Base-by-base conservation (phyloP, 2,888 invertebrate genomes). In the Eupithecia tripunctaria region DNA sequence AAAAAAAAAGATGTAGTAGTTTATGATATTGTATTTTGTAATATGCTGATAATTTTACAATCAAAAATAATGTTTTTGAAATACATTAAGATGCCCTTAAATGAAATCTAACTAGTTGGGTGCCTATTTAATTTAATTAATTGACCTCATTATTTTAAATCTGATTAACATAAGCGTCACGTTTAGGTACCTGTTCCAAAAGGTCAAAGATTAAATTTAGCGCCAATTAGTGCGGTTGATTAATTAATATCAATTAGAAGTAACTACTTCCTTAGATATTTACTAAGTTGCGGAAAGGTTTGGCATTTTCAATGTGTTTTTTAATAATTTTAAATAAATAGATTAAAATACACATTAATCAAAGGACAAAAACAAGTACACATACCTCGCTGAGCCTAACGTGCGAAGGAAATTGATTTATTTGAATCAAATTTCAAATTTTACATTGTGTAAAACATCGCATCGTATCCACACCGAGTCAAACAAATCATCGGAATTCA, bases 201-300 rank as follows among this genome's bases (percentile, higher is more conserved):
- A 78, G 76, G 76, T 78, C 72, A 74, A 51, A 66, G 71, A 76
- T 68, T 76, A 68, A 78, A 74, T 74, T 72, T 72, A 36, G 70
- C 63, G 59, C 70, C 67, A 78, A 75, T 76, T 73, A 76, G 72
- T 65, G 47, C 66, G 5, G 38, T 70, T 74, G 71, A 79, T 79
- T 67, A 75, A 71, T 74, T 72, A 47, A 65, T 6, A 71, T 67
- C 68, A 67, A 65, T 70, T 69, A 68, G 14, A 47, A 59, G 3
- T 68, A 65, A 25, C 41, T 29, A 73, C 75, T 75, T 79, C 76
- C 78, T 74, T 60, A 32, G 29, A 41, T 68, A 74, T 73, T 75
- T 27, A 59, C 10, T 21, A 41, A 64, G 70, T 76, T 73, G 70
- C 72, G 69, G 21, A 64, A 70, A 12, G 2, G 7, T n/a, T 43